Conservation (phyloP, 2,113 vertebrate genomes). For the Chrysochloris asiatica region DNA sequence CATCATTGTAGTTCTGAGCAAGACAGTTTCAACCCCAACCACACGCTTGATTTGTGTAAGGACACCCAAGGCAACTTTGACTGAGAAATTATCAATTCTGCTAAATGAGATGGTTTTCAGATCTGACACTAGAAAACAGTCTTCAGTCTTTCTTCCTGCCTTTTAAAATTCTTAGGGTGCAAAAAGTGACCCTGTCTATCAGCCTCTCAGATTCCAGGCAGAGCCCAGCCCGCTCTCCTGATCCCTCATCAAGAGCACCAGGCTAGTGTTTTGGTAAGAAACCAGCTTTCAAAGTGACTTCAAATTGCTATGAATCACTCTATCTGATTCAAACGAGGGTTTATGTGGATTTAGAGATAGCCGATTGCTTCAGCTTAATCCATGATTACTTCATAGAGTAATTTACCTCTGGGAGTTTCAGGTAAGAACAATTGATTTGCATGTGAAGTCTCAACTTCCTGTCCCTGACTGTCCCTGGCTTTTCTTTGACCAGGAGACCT, state of each 20-base stretch:
- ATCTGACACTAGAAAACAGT: not conserved
- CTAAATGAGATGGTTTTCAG: not conserved
- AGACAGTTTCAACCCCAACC: fast-evolving
- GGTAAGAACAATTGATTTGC: not conserved
- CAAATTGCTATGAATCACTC: conserved; percentile 33
- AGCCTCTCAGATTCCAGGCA: not conserved
- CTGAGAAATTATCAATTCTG: not conserved
- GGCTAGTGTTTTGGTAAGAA: conserved; percentile 31
- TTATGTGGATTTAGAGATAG: not conserved
- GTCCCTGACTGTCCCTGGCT: not conserved
- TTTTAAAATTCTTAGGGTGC: not conserved
- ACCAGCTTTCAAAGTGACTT: conserved; percentile 3
- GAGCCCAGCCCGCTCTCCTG: not conserved
- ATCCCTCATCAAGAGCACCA: not conserved
- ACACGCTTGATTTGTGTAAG: not conserved
- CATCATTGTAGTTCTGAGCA: not conserved
- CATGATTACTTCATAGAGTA: not conserved
- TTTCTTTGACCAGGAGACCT: not conserved
- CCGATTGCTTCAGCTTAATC: not conserved
- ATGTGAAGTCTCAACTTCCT: not conserved
- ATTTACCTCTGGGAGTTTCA: not conserved
- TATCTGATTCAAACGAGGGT: not conserved
- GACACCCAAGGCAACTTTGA: fast-evolving
- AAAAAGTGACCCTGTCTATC: not conserved
- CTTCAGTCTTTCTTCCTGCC: too few species aligned